Evolutionary conservation across 2,888 invertebrate genomes (phyloP).

Genomic region (Trimorus sp.): DNA sequence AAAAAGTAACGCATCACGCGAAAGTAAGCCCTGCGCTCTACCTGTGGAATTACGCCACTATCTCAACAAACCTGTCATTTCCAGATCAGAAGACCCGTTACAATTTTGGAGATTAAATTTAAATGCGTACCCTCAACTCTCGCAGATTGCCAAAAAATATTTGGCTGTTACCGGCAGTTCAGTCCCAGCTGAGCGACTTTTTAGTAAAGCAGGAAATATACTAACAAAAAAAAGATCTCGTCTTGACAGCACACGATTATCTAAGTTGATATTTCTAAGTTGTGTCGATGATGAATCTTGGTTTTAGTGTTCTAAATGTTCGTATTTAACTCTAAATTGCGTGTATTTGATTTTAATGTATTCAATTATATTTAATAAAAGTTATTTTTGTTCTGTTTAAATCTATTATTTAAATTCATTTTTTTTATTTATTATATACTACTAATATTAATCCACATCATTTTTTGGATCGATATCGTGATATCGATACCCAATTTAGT

Average conservation of each 20-base stretch:
- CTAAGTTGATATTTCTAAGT: conserved; percentile 20
- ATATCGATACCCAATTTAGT: background rate
- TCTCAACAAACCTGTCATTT: background rate
- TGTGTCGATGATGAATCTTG: conserved; percentile 8
- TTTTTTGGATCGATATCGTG: background rate
- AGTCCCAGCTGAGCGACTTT: conserved; percentile 19
- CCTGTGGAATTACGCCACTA: background rate
- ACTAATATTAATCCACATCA: no score
- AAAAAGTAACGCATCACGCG: background rate
- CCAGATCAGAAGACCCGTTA: background rate
- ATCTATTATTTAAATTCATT: background rate
- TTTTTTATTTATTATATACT: background rate
- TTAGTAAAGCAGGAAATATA: conserved; percentile 19
- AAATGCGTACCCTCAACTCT: background rate
- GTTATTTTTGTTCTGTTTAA: background rate
- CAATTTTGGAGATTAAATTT: background rate
- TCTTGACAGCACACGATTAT: conserved; percentile 1
- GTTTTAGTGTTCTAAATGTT: background rate
- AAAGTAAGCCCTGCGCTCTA: background rate
- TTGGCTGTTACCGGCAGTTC: conserved; percentile 28
- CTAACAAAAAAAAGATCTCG: conserved; percentile 13
- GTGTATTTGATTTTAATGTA: no score
- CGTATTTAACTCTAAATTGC: no score
- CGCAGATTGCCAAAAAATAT: background rate
- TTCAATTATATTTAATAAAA: background rate